Conservation (phyloP, 1,140 invertebrate genomes). For the Cotesia chilonis region DNA sequence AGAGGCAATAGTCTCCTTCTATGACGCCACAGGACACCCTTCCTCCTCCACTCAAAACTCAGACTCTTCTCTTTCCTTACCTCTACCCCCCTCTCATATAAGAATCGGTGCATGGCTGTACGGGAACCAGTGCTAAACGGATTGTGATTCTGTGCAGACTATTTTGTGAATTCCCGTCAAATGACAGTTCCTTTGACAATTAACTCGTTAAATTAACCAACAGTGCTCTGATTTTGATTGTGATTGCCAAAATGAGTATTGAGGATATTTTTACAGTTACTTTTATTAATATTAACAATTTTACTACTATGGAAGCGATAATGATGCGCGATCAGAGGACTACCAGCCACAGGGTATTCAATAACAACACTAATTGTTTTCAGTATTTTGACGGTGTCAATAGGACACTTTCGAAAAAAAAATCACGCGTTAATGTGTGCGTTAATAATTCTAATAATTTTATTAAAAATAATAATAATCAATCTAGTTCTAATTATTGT, state of each 20-base stretch:
- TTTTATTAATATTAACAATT: slow-evolving; percentile 3
- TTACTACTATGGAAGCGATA: slow-evolving; percentile 53
- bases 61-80: slow-evolving; percentile 6
- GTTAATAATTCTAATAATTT: too few relatives aligned
- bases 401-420: too few relatives aligned
- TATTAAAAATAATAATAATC: too few relatives aligned
- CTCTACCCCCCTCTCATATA: slow-evolving; percentile 49
- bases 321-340: slow-evolving; percentile 59
- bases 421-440: too few relatives aligned
- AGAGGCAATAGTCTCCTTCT: neutral
- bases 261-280: slow-evolving; percentile 34
- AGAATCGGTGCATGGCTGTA: slow-evolving; percentile 60
- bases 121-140: slow-evolving; percentile 56
- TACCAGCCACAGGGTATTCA: slow-evolving; percentile 54
- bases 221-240: neutral
- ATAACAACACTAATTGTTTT: slow-evolving; percentile 12
- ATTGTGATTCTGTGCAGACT: slow-evolving; percentile 51
- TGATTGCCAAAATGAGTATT: slow-evolving; percentile 43
- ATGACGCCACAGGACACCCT: slow-evolving; percentile 18
- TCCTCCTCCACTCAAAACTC: slow-evolving; percentile 22
- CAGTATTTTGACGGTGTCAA: too few relatives aligned
- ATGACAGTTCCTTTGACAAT: slow-evolving; percentile 10
- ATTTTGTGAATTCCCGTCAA: slow-evolving; percentile 6
- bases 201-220: neutral
- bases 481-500: too few relatives aligned